Evolutionary conservation across 2,888 invertebrate genomes (phyloP), one percentile per base, ranked within the genome.

Genomic region (Sminthurinus aureus): DNA sequence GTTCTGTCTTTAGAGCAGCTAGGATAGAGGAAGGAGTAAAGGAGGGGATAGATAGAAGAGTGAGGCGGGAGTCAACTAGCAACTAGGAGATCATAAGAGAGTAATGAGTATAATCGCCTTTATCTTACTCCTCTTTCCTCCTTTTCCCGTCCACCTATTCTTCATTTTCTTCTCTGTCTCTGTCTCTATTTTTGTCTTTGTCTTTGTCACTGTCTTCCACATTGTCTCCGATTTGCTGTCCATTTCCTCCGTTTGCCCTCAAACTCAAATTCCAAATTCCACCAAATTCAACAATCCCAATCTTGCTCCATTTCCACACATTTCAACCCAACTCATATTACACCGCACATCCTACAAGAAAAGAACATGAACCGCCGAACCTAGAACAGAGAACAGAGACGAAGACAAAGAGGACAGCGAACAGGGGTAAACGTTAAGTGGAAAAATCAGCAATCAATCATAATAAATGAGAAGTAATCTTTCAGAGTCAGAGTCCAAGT

Each of bases 21-120:
- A 20, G 66, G 15, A 66, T 66, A 67, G 8, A 22, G 67, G 24
- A 24, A 24, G 4, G 71, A 22, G 24, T 6, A 9, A 24, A 11
- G 24, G 24, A 24, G 0, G 11, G 22, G n/a, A 69, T n/a, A 20
- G 67, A 20, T 18, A 71, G 22, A 26, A 24, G 71, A 71, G 71
- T 0, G 71, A 71, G 69, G 26, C 24, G 22, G 24, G 24, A 71
- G 71, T 71, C 26, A 71, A 71, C 71, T 71, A 71, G 24, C 26
- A 71, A 71, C 71, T 71, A 71, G 24, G 71, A 71, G 71, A 71
- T 71, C 71, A 71, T 71, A 26, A 71, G 71, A 71, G 71, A 71
- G 24, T 71, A 71, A 71, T 71, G 71, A 71, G 71, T 24, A 22
- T 69, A 69, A 71, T 71, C 71, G 26, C 26, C 71, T 71, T 71